phyloP scores from a whole-genome alignment of 1,140 invertebrate genomes.

The Magallana gigas region DNA sequence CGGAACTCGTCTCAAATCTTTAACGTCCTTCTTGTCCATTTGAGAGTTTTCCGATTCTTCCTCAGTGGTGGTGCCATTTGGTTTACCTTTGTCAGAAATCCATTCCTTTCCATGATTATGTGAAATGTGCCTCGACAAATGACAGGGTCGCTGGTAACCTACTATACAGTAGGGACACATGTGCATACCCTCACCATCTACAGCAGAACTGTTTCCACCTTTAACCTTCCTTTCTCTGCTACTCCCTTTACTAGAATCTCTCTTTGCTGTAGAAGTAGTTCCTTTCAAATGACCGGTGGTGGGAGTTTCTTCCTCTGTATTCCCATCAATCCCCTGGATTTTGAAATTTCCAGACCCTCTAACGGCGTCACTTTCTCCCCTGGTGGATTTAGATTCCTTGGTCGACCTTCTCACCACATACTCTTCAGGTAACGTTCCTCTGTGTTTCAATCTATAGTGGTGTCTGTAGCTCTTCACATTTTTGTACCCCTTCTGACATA shows the following conservation, averaged over 20 bases:
- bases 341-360: background rate
- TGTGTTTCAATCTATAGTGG: background rate
- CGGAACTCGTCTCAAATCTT: background rate
- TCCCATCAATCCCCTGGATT: background rate
- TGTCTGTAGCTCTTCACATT: background rate
- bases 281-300: background rate
- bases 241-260: background rate
- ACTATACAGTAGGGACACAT: background rate
- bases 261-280: background rate
- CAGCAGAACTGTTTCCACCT: background rate
- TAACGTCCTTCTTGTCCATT: background rate
- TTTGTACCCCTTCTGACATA: background rate
- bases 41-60: background rate
- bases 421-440: background rate
- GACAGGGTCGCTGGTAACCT: background rate
- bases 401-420: background rate
- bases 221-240: background rate
- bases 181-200: background rate
- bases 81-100: background rate
- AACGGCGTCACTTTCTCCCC: background rate
- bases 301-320: background rate
- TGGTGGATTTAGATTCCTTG: background rate
- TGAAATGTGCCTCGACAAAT: background rate
- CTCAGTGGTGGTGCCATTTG: background rate
- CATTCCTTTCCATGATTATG: background rate